Percentiles rank a stretch among this genome's conserved stretches.
Conservation (phyloP, 2,888 invertebrate species). For the Ecliptopera silaceata region DNA sequence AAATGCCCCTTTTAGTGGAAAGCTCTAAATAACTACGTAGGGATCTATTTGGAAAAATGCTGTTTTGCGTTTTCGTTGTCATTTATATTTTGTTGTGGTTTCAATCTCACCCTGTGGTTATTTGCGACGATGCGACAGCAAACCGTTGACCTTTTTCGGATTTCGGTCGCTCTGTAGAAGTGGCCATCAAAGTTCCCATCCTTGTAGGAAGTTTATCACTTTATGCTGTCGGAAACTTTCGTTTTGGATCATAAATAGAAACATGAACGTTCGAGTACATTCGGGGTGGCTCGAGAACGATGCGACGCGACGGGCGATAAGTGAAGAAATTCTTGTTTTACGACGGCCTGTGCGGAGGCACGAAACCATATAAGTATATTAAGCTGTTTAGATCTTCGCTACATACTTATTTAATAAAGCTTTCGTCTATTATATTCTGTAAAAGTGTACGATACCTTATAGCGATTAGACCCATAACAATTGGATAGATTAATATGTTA, state of each 20-base stretch:
- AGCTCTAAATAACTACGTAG: no score
- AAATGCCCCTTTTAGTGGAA: no score
- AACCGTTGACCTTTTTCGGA: not conserved
- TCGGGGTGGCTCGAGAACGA: conserved; percentile 13
- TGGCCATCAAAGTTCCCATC: not conserved
- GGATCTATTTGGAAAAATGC: no score
- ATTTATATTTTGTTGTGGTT: not conserved
- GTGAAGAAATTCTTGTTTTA: conserved; percentile 16
- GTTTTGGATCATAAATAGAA: conserved; percentile 20
- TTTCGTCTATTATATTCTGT: not conserved
- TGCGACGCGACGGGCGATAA: conserved; percentile 16
- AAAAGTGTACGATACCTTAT: not conserved
- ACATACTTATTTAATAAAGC: not conserved
- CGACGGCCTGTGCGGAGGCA: conserved; percentile 12
- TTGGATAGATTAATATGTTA: no score
- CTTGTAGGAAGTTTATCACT: conserved; percentile 5
- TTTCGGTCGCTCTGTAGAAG: not conserved
- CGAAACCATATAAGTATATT: conserved; percentile 18
- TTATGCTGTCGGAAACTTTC: conserved; percentile 7
- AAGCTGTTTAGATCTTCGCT: conserved; percentile 1
- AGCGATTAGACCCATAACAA: not conserved
- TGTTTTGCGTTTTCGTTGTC: not conserved
- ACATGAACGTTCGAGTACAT: conserved; percentile 12
- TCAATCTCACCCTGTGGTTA: not conserved
- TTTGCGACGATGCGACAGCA: not conserved